These are phyloP conservation scores for Colistium nudipinnis DNA, from an alignment of 2,113 vertebrate genomes.

Conservation along the genomic window DNA sequence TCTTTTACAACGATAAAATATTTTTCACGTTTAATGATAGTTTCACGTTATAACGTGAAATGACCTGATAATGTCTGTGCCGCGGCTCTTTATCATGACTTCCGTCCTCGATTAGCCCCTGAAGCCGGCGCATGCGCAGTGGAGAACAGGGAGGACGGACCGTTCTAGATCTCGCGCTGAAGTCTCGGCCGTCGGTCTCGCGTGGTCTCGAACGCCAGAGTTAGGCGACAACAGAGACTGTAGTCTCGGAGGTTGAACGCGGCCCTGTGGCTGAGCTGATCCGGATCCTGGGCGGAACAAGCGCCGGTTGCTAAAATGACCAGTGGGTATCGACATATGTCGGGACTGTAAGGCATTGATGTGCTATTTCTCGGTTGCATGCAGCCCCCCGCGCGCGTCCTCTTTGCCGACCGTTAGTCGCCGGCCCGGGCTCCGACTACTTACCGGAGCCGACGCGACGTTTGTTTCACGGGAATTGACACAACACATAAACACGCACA, in stretches of 20 bases:
- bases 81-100: too few species aligned
- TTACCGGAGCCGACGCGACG: conserved; percentile 22
- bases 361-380: conserved; percentile 20
- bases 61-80: too few species aligned
- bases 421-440: conserved; percentile 34
- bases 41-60: too few species aligned
- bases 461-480: background rate
- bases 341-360: conserved; percentile 37
- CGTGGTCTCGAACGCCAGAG: conserved; percentile 16
- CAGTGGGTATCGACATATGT: conserved; percentile 71
- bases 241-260: conserved; percentile 49
- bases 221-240: conserved; percentile 10
- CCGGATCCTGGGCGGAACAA: conserved; percentile 54
- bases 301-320: conserved; percentile 73
- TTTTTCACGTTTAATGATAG: too few species aligned
- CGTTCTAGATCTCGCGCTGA: conserved; percentile 47
- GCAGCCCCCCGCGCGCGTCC: conserved; percentile 12
- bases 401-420: background rate
- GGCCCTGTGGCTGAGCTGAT: conserved; percentile 74
- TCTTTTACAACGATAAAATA: too few species aligned
- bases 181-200: too few species aligned
- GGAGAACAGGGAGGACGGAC: background rate
- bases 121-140: conserved; percentile 47
- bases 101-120: background rate
- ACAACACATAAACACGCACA: fast-evolving